Conservation (phyloP, 2,113 vertebrate species). For the Labeo catla region DNA sequence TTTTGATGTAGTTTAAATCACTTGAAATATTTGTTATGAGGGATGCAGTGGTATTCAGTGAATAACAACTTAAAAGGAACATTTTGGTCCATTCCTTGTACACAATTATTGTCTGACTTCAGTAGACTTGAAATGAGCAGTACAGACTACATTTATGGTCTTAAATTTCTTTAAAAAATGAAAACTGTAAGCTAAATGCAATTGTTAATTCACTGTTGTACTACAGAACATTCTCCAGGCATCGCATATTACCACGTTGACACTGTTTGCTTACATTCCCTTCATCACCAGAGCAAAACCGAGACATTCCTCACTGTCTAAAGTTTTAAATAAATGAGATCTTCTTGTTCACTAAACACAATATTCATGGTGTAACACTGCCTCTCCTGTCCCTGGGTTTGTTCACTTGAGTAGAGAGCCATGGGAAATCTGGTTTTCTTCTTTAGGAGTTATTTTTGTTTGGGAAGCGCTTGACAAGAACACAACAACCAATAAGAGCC, state of each 20-base stretch:
- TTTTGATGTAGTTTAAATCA: background rate
- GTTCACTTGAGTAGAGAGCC: conserved; percentile 50
- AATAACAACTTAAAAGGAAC: no score
- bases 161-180: background rate
- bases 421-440: conserved; percentile 66
- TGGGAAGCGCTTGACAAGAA: conserved; percentile 50
- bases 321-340: conserved; percentile 32
- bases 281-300: background rate
- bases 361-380: background rate
- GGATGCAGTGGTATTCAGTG: no score
- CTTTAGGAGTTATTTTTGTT: conserved; percentile 52
- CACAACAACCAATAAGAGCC: conserved; percentile 15
- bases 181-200: background rate
- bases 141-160: background rate
- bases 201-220: background rate
- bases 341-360: conserved; percentile 37
- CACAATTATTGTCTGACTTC: no score
- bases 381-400: conserved; percentile 7
- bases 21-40: background rate
- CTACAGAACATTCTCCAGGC: background rate
- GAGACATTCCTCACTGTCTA: conserved; percentile 20
- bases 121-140: no score
- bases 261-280: background rate
- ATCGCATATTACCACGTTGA: conserved; percentile 3
- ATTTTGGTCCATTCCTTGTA: no score